These are phyloP conservation scores for Microctenopoma stevenorrisi DNA, from an alignment of 2,797 vertebrate species.

Conservation along the genomic window DNA sequence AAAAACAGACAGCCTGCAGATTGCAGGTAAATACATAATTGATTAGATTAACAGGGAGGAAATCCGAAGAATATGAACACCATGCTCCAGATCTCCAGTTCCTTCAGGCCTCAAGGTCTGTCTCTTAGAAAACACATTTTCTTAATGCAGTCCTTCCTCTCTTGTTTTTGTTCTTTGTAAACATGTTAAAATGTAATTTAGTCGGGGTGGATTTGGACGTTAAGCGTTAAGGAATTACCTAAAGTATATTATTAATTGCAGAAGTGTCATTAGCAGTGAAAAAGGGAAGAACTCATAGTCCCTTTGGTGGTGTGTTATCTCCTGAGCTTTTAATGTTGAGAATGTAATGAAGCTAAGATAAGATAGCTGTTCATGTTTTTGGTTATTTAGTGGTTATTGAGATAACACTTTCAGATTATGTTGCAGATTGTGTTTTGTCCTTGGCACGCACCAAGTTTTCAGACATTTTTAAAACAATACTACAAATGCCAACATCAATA, in stretches of 20 bases:
- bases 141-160: not conserved
- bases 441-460: not conserved
- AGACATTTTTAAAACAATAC: not conserved
- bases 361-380: not conserved
- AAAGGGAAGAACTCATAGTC: constrained; percentile 6
- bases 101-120: constrained; percentile 13
- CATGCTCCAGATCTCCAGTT: constrained; percentile 35
- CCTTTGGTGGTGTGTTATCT: not conserved
- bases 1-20: constrained; percentile 28
- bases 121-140: constrained; percentile 20
- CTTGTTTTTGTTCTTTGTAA: not conserved
- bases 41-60: constrained; percentile 53
- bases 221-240: constrained; percentile 4
- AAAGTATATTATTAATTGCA: constrained; percentile 3
- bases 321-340: not conserved
- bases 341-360: not conserved
- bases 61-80: constrained; percentile 48
- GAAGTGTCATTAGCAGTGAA: not conserved
- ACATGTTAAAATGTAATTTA: not conserved
- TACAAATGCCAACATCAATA: not conserved
- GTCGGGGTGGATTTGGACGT: not conserved
- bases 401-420: not conserved
- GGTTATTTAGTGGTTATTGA: no score
- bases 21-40: constrained; percentile 63
- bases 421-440: not conserved